phyloP scores from a whole-genome alignment of 2,797 vertebrate genomes.

The Eremophila alpestris region DNA sequence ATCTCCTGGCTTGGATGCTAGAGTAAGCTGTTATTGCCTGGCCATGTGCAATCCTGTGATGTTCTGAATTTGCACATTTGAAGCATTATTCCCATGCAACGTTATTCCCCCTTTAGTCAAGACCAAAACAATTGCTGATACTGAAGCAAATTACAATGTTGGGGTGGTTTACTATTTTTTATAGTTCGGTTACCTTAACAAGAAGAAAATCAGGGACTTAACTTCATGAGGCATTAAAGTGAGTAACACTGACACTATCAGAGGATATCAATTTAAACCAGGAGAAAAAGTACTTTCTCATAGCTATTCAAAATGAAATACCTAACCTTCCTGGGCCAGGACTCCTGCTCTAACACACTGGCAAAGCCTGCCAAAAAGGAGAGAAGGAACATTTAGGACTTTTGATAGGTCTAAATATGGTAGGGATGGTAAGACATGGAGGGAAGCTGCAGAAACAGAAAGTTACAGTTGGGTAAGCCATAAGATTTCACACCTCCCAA shows the following conservation, averaged over 20 bases:
- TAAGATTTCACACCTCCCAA: not conserved
- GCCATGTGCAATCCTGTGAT: not conserved
- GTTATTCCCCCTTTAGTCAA: not conserved
- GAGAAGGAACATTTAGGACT: not conserved
- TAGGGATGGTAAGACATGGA: not conserved
- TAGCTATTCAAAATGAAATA: not conserved
- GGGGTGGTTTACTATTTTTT: not conserved
- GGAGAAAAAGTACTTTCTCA: not conserved
- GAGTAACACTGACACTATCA: not conserved
- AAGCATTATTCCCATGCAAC: not conserved
- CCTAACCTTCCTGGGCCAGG: not conserved
- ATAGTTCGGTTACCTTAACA: not conserved
- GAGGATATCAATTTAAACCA: not conserved
- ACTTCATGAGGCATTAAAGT: not conserved
- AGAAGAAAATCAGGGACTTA: not conserved
- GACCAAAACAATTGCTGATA: not conserved
- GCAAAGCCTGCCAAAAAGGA: not conserved
- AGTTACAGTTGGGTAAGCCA: not conserved
- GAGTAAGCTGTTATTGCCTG: not conserved
- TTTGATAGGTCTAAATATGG: not conserved
- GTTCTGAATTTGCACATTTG: not conserved
- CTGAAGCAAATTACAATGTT: not conserved
- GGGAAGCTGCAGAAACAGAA: not conserved
- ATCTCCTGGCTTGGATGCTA: not conserved
- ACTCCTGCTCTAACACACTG: not conserved